phyloP scores from a whole-genome alignment of 2,797 vertebrate genomes.

The Rallus crepitans region DNA sequence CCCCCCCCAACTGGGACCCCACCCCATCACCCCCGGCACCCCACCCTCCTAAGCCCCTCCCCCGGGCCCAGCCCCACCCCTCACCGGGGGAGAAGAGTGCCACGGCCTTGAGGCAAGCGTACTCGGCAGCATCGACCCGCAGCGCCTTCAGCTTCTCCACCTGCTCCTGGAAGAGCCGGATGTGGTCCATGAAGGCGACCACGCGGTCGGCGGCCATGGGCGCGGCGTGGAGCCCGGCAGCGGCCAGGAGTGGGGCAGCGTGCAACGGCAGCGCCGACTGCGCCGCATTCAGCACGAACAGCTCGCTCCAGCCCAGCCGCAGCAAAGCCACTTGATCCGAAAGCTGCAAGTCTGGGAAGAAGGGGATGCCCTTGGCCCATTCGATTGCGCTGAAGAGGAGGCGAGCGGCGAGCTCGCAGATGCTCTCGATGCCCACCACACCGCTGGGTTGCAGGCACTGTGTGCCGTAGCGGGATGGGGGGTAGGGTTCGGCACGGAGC shows the following conservation, averaged over 20 bases:
- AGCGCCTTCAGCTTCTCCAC: conserved; percentile 91
- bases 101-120: conserved; percentile 89
- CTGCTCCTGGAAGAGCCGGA: conserved; percentile 90
- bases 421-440: conserved; percentile 96
- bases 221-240: conserved; percentile 88
- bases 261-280: conserved; percentile 90
- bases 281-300: conserved; percentile 89
- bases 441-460: conserved; percentile 95
- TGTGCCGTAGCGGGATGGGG: conserved; percentile 86
- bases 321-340: conserved; percentile 89
- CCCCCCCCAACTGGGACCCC: not conserved
- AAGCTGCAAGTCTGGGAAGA: conserved; percentile 90
- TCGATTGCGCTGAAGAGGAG: conserved; percentile 90
- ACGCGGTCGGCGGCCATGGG: conserved; percentile 89
- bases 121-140: conserved; percentile 88
- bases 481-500: conserved; percentile 88
- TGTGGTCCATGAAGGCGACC: conserved; percentile 92
- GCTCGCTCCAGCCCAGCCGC: conserved; percentile 90
- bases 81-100: conserved; percentile 90
- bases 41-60: not conserved
- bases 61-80: not conserved
- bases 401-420: conserved; percentile 89
- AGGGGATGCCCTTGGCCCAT: conserved; percentile 92
- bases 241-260: conserved; percentile 86
- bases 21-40: not conserved